Percentiles rank a stretch among this genome's conserved stretches.
phyloP scores from a whole-genome alignment of 2,113 vertebrate species.

The Chinchilla lanigera region DNA sequence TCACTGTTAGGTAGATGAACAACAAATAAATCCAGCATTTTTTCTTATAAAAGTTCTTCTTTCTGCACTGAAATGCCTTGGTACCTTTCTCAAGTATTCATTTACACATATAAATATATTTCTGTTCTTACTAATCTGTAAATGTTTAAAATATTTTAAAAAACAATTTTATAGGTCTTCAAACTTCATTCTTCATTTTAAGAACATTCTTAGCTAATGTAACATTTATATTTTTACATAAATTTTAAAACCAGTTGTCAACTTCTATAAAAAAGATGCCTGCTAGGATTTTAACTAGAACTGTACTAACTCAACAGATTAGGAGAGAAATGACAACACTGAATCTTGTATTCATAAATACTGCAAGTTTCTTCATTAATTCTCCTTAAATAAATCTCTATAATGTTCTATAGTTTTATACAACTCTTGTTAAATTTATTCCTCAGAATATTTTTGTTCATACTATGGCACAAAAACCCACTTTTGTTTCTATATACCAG shows the following conservation, averaged over 20 bases:
- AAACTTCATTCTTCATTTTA: slow-evolving; percentile 17
- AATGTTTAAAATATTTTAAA: not conserved
- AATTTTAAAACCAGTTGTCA: not conserved
- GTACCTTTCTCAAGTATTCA: not conserved
- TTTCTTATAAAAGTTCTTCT: slow-evolving; percentile 6
- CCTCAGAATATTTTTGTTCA: not conserved
- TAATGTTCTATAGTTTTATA: not conserved
- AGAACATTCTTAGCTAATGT: slow-evolving; percentile 26
- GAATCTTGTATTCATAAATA: not conserved
- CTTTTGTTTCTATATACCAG: not conserved
- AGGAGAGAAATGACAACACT: not conserved
- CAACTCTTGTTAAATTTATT: slow-evolving; percentile 16
- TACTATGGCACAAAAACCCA: not conserved
- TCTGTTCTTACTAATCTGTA: not conserved
- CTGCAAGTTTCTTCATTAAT: not conserved
- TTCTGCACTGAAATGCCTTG: not conserved
- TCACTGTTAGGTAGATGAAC: not conserved
- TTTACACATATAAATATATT: not conserved
- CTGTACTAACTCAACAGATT: not conserved
- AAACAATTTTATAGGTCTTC: not conserved
- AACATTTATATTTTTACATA: slow-evolving; percentile 28
- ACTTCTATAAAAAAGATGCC: slow-evolving; percentile 39
- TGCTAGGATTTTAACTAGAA: slow-evolving; percentile 44
- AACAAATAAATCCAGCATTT: not conserved
- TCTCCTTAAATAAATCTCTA: slow-evolving; percentile 38